Evolutionary conservation across 35 echinoderm and acorn worm species (phyloP).

Genomic region (Heliocidaris tuberculata): DNA sequence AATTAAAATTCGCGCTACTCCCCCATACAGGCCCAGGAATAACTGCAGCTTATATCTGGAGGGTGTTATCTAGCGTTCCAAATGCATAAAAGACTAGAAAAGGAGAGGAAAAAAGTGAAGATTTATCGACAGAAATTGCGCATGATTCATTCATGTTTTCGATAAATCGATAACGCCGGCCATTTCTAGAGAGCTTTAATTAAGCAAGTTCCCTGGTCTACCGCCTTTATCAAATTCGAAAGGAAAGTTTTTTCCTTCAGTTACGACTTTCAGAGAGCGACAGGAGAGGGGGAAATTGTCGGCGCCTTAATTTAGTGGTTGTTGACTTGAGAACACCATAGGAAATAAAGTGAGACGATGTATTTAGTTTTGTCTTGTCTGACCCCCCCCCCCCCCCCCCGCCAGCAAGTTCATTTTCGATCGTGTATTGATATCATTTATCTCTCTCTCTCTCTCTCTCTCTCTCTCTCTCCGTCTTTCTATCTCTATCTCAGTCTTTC

Average conservation of each 20-base stretch:
- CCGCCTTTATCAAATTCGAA: not conserved
- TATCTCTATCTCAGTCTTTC: not conserved
- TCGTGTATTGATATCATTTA: not conserved
- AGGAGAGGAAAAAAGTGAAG: not conserved
- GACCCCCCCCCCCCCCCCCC: conserved; percentile 5
- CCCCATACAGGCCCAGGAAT: conserved; percentile 29
- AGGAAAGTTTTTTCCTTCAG: not conserved
- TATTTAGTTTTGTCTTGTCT: not conserved
- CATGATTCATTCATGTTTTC: conserved; percentile 44
- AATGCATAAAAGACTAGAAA: conserved; percentile 38
- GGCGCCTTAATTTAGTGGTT: conserved; percentile 41
- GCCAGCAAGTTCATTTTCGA: conserved; percentile 17
- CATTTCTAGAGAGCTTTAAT: conserved; percentile 11
- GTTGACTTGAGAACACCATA: conserved; percentile 40
- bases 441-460: not conserved
- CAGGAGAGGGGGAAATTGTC: conserved; percentile 23
- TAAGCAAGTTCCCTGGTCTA: not conserved
- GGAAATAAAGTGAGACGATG: conserved; percentile 27
- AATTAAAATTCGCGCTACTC: conserved; percentile 14
- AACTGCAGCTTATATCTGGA: not conserved
- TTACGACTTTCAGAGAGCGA: not conserved
- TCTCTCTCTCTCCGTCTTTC: not conserved
- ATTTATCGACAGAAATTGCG: conserved; percentile 35
- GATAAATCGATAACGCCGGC: conserved; percentile 32
- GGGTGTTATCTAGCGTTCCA: conserved; percentile 27